Conservation (phyloP, 1,140 invertebrate genomes). For the Mercenaria mercenaria region DNA sequence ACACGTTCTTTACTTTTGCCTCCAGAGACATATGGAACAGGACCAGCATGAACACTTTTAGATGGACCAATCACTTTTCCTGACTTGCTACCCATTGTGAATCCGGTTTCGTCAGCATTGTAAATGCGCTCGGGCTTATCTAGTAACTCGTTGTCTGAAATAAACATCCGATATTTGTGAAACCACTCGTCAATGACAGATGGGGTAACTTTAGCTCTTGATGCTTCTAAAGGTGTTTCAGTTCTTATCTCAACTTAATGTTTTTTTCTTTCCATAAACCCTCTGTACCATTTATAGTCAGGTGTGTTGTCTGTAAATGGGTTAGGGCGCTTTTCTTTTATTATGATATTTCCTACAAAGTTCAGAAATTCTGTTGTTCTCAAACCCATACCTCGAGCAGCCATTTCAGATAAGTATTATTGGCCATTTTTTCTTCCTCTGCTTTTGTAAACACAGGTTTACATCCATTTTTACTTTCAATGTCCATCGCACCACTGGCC, state of each 20-base stretch:
- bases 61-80: too few species aligned
- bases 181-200: background rate
- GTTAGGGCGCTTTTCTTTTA: background rate
- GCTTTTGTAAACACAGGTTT: slow-evolving; percentile 2
- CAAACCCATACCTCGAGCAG: slow-evolving; percentile 41
- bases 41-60: too few species aligned
- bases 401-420: slow-evolving; percentile 43
- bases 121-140: too few species aligned
- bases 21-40: too few species aligned
- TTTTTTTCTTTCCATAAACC: background rate
- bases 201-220: background rate
- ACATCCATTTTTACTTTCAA: slow-evolving; percentile 35
- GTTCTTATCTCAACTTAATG: background rate
- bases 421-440: slow-evolving; percentile 25
- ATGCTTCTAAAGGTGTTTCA: slow-evolving; percentile 31
- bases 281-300: slow-evolving; percentile 19
- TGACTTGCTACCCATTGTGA: too few species aligned
- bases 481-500: background rate
- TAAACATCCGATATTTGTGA: slow-evolving; percentile 1
- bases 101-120: too few species aligned
- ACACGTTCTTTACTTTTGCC: too few species aligned
- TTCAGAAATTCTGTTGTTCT: slow-evolving; percentile 23
- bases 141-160: background rate
- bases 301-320: background rate
- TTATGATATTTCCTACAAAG: background rate